Percentiles rank a stretch among this genome's conserved stretches.
Evolutionary conservation across 2,888 invertebrate species (phyloP).

Genomic region (Tinea trinotella): DNA sequence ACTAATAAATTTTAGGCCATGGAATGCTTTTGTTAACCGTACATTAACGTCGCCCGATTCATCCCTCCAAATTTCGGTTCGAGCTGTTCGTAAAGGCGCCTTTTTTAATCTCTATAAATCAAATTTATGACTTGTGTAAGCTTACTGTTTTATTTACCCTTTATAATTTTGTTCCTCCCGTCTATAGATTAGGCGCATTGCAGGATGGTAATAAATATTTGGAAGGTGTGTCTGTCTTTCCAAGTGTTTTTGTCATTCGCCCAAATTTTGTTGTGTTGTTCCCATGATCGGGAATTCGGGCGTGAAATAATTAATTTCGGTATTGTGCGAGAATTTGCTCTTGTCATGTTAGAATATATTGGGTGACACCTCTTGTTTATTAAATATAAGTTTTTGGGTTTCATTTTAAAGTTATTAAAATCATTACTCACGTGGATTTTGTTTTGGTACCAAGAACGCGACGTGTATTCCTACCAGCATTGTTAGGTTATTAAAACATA

Average conservation of each 20-base stretch:
- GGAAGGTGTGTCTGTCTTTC: conserved; percentile 19
- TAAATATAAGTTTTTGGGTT: too few relatives aligned
- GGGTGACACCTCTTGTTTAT: background rate
- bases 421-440: background rate
- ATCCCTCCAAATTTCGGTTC: conserved; percentile 71
- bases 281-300: conserved; percentile 33
- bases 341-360: background rate
- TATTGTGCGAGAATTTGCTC: conserved; percentile 33
- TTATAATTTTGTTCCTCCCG: conserved; percentile 65
- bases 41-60: conserved; percentile 61
- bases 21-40: conserved; percentile 29
- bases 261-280: conserved; percentile 22
- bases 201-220: conserved; percentile 22
- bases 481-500: too few relatives aligned
- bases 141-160: conserved; percentile 73
- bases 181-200: conserved; percentile 29
- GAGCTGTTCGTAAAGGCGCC: conserved; percentile 69
- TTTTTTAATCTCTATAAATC: conserved; percentile 74
- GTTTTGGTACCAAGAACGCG: too few relatives aligned
- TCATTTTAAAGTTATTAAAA: too few relatives aligned
- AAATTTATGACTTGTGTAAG: conserved; percentile 74
- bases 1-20: background rate
- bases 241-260: conserved; percentile 22
- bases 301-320: conserved; percentile 42
- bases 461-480: too few relatives aligned